Percentiles rank a stretch among this genome's conserved stretches.
Evolutionary conservation across 2,113 vertebrate genomes (phyloP).

Genomic region (Nothobranchius furzeri): DNA sequence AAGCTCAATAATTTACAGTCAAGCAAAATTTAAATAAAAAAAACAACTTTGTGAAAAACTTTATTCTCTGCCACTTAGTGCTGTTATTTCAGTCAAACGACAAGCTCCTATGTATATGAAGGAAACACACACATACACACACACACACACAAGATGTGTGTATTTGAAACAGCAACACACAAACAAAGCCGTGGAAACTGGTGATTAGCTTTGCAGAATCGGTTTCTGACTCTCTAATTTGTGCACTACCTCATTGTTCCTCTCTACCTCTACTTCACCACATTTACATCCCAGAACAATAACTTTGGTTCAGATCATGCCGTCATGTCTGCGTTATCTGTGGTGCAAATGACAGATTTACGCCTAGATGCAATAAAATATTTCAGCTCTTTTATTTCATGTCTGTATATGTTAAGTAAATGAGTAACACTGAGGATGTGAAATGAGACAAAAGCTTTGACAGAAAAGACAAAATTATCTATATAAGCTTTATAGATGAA

Average conservation of each 20-base stretch:
- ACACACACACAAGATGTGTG: constrained; percentile 19
- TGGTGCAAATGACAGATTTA: constrained; percentile 35
- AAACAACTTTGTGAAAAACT: constrained; percentile 19
- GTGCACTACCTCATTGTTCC: constrained; percentile 62
- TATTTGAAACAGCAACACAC: constrained; percentile 47
- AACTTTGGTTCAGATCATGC: constrained; percentile 57
- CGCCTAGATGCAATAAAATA: constrained; percentile 40
- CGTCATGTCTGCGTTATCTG: constrained; percentile 28
- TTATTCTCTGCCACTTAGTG: constrained; percentile 31
- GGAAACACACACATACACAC: constrained; percentile 27
- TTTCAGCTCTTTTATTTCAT: constrained; percentile 18
- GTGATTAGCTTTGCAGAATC: constrained; percentile 65
- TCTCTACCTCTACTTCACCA: constrained; percentile 64
- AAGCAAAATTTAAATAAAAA: constrained; percentile 38
- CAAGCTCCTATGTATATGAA: constrained; percentile 26
- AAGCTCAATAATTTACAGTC: constrained; percentile 69
- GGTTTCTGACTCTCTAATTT: constrained; percentile 68
- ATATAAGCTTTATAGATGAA: constrained; percentile 66
- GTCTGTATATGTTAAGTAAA: constrained; percentile 42
- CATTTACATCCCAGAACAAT: constrained; percentile 61
- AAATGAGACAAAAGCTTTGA: constrained; percentile 41
- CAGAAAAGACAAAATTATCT: constrained; percentile 35
- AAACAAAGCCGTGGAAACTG: constrained; percentile 56
- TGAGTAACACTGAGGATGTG: constrained; percentile 23
- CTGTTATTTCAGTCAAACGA: constrained; percentile 43